phyloP scores from a whole-genome alignment of 23 tunicate species.

The Diplosoma virens region DNA sequence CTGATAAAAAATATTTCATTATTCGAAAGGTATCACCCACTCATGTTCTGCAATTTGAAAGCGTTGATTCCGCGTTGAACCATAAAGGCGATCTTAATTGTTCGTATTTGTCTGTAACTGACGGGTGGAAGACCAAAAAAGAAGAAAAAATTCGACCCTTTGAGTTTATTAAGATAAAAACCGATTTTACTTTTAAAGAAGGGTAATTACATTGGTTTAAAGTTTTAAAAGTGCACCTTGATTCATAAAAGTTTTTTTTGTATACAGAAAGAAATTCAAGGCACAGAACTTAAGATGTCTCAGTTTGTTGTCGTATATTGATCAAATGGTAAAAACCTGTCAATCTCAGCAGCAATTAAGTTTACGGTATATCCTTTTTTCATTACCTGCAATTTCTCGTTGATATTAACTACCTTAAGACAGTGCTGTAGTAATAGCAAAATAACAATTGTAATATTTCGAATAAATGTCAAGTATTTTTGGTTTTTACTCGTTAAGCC shows the following conservation, averaged over 20 bases:
- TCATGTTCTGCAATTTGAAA: constrained; percentile 18
- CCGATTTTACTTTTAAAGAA: not conserved
- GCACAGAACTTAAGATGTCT: constrained; percentile 32
- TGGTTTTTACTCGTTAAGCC: no score
- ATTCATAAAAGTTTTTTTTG: not conserved
- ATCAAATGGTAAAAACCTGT: not conserved
- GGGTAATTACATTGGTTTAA: not conserved
- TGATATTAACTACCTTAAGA: no score
- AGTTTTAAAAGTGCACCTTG: not conserved
- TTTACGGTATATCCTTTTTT: no score
- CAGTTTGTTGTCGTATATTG: constrained; percentile 23
- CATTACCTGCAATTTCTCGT: no score
- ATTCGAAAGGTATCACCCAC: constrained; percentile 15
- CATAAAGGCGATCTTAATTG: not conserved
- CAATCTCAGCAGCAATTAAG: not conserved
- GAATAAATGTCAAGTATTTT: no score
- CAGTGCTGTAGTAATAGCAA: no score
- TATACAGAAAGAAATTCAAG: constrained; percentile 27
- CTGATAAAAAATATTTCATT: no score
- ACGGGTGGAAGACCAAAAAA: not conserved
- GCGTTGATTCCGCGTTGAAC: not conserved
- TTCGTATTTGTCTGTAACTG: not conserved
- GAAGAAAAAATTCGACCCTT: not conserved
- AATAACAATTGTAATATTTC: no score
- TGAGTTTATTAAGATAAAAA: not conserved